Evolutionary conservation across 2,113 vertebrate genomes (phyloP).

Genomic region (Apistogramma diplotaenia): DNA sequence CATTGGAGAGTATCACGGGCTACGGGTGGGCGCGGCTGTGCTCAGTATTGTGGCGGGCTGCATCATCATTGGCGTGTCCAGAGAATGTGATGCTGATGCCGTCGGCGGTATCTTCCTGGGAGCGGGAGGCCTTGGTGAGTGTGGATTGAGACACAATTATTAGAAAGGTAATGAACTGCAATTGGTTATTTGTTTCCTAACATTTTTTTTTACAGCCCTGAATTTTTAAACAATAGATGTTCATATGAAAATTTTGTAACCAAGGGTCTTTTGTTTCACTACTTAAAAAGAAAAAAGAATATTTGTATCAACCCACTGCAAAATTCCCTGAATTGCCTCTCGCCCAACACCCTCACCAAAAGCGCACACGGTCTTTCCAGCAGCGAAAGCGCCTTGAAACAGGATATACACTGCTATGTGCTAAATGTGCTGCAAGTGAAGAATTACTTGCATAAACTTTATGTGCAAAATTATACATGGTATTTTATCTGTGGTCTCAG

Average conservation of each 20-base stretch:
- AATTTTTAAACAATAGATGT: not conserved
- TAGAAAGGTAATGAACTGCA: not conserved
- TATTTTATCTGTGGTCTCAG: no score
- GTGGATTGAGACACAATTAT: not conserved
- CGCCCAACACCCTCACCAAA: no score
- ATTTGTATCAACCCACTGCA: no score
- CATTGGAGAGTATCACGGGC: constrained; percentile 81
- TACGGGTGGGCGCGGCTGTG: constrained; percentile 82
- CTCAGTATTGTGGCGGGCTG: constrained; percentile 84
- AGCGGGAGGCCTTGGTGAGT: constrained; percentile 84
- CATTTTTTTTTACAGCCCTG: not conserved
- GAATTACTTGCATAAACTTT: no score
- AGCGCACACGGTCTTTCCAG: no score
- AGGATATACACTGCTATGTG: no score
- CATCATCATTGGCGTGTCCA: constrained; percentile 85
- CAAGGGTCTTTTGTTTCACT: not conserved
- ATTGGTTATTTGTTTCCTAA: not conserved
- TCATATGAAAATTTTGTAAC: not conserved
- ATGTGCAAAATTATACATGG: no score
- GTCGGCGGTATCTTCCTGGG: constrained; percentile 85
- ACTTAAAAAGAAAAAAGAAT: no score
- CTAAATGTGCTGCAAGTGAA: no score
- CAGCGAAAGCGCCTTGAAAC: no score
- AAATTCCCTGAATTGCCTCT: no score
- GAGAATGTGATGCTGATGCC: constrained; percentile 83